Evolutionary conservation across 2,797 vertebrate genomes (phyloP), one percentile per base, ranked within the genome.

Genomic region (Halcyon leucocephala): DNA sequence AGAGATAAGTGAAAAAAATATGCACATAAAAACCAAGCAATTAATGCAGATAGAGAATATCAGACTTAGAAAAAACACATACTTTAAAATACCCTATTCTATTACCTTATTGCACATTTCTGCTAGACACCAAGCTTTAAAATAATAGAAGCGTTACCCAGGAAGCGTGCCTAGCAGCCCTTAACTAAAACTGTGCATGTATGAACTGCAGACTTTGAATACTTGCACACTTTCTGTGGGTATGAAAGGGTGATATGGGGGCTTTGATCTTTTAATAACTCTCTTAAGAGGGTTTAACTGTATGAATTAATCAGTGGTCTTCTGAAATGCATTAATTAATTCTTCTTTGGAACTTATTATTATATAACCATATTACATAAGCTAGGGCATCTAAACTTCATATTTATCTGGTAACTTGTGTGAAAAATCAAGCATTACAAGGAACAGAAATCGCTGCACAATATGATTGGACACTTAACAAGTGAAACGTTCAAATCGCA

Each of bases 261-360:
- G 87, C 94, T 97, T 97, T 95, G 85, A 96, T 95, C 92, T 93
- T 91, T 94, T 93, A 94, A 96, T 93, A 97, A 86, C 61, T 90
- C 66, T 78, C 66, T 69, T 91, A 79, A 69, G 57, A 94, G 39
- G 62, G 69, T 76, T 95, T 93, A 88, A 90, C 57, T 18, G 12
- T 22, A 82, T 24, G 54, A 94, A 93, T 90, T 92, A 90, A 94
- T 86, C 57, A 29, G 28, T 1, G 0, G 58, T 72, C 81, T 82
- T 82, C 67, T 62, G 81, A 92, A 92, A 74, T 7, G 7, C 74
- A 74, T 78, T 95, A 90, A 92, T 96, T 96, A 96, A 96, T 94
- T 94, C 80, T n/a, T 11, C 84, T 93, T 69, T 48, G 35, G 55
- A 41, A 54, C 73, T 96, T 80, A 65, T 90, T 83, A 70, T 91